phyloP scores from a whole-genome alignment of 2,113 vertebrate genomes.

The Sardina pilchardus region DNA sequence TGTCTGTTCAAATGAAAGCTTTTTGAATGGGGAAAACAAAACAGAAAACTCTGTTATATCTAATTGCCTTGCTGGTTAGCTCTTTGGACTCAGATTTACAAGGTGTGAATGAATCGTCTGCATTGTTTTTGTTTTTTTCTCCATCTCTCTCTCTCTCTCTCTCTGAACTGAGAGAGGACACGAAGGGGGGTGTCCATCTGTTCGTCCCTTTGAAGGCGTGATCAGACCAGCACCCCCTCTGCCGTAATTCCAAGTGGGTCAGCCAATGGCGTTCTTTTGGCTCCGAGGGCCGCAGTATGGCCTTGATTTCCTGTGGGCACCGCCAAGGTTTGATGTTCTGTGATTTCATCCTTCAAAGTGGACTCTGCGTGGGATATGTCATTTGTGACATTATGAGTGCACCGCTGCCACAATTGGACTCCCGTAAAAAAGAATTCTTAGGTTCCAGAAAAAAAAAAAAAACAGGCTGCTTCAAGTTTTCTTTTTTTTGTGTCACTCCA shows the following conservation, averaged over 20 bases:
- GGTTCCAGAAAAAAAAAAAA: neutral
- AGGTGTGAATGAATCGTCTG: neutral
- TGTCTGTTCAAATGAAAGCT: neutral
- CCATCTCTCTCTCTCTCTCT: neutral
- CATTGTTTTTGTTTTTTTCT: neutral
- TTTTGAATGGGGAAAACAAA: neutral
- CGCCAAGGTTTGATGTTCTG: neutral
- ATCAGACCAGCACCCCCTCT: constrained; percentile 6
- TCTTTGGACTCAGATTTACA: neutral
- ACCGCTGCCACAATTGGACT: neutral
- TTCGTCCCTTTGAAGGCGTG: neutral
- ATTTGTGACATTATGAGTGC: neutral
- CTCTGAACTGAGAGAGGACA: neutral
- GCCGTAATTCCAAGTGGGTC: constrained; percentile 1
- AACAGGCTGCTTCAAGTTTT: neutral
- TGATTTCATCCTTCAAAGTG: neutral
- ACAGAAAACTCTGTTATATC: neutral
- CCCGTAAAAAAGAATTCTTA: neutral
- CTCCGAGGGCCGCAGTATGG: neutral
- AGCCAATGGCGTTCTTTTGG: neutral
- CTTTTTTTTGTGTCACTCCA: neutral
- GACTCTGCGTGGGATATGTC: neutral
- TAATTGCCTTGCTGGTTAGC: neutral
- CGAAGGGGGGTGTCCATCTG: neutral
- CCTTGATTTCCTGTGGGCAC: neutral